Evolutionary conservation across 35 echinoderm and acorn worm species (phyloP).

Genomic region (Acanthaster planci): DNA sequence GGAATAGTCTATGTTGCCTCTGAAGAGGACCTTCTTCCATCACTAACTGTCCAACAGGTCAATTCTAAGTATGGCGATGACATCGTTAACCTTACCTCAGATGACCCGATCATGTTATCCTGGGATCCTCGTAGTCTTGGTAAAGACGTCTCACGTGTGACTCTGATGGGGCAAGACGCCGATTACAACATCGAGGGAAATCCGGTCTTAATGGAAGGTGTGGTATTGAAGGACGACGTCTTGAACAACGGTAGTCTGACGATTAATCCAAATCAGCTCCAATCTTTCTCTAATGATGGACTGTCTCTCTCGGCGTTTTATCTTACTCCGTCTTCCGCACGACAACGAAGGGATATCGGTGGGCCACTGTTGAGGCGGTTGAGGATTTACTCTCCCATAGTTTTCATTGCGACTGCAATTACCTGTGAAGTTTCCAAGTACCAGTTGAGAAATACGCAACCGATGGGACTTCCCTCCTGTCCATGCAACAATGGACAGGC

Average conservation of each 20-base stretch:
- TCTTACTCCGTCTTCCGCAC: background rate
- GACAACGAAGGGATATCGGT: background rate
- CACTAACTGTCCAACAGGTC: background rate
- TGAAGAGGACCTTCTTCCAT: slow-evolving; percentile 46
- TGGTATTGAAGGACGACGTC: slow-evolving; percentile 1
- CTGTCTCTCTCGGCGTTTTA: slow-evolving; percentile 3
- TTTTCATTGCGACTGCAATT: background rate
- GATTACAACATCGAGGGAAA: background rate
- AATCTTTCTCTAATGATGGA: background rate
- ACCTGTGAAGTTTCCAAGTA: background rate
- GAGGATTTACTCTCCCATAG: background rate
- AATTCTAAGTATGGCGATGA: background rate
- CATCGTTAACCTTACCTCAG: slow-evolving; percentile 32
- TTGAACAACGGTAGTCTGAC: slow-evolving; percentile 28
- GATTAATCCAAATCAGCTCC: slow-evolving; percentile 5
- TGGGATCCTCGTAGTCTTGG: slow-evolving; percentile 40
- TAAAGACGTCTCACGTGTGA: background rate
- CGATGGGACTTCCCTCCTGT: slow-evolving; percentile 34
- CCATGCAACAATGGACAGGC: slow-evolving; percentile 46
- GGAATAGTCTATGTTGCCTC: slow-evolving; percentile 54
- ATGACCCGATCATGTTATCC: slow-evolving; percentile 24
- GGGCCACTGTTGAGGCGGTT: background rate
- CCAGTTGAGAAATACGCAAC: background rate
- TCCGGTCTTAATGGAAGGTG: slow-evolving; percentile 11
- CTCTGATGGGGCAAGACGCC: slow-evolving; percentile 1